Percentiles rank a stretch among this genome's conserved stretches.
Evolutionary conservation across 2,888 invertebrate species (phyloP).

Genomic region (Chrysomela aeneicollis): DNA sequence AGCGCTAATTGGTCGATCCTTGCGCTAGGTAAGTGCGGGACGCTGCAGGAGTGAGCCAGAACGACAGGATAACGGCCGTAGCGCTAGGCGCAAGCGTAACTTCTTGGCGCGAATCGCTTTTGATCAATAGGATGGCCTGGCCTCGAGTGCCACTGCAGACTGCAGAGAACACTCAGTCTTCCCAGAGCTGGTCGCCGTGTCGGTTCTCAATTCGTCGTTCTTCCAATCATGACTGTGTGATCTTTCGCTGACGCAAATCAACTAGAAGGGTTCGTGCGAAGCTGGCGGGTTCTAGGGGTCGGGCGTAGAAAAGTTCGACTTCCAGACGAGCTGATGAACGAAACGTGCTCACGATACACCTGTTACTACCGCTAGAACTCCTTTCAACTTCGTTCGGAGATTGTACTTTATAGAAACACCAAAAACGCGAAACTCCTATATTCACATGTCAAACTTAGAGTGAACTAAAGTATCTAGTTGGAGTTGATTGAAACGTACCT

Average conservation of each 20-base stretch:
- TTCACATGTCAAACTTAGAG: slow-evolving; percentile 28
- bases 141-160: slow-evolving; percentile 54
- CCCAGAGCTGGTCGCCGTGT: slow-evolving; percentile 52
- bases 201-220: slow-evolving; percentile 48
- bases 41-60: slow-evolving; percentile 30
- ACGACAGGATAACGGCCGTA: slow-evolving; percentile 35
- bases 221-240: slow-evolving; percentile 42
- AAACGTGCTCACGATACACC: slow-evolving; percentile 31
- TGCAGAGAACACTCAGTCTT: slow-evolving; percentile 52
- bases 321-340: background rate
- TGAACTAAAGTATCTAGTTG: slow-evolving; percentile 36
- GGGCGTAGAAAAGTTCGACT: background rate
- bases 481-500: slow-evolving; percentile 47
- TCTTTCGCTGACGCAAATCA: slow-evolving; percentile 16
- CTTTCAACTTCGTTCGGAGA: background rate
- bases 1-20: slow-evolving; percentile 17
- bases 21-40: slow-evolving; percentile 28
- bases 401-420: slow-evolving; percentile 20
- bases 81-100: slow-evolving; percentile 47
- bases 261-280: slow-evolving; percentile 11
- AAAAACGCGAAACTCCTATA: slow-evolving; percentile 15
- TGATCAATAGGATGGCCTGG: slow-evolving; percentile 56
- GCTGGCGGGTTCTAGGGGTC: background rate
- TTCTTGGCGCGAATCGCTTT: slow-evolving; percentile 54
- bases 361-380: slow-evolving; percentile 27